Conservation (phyloP, 2,797 vertebrate genomes). For the Thaleichthys pacificus region DNA sequence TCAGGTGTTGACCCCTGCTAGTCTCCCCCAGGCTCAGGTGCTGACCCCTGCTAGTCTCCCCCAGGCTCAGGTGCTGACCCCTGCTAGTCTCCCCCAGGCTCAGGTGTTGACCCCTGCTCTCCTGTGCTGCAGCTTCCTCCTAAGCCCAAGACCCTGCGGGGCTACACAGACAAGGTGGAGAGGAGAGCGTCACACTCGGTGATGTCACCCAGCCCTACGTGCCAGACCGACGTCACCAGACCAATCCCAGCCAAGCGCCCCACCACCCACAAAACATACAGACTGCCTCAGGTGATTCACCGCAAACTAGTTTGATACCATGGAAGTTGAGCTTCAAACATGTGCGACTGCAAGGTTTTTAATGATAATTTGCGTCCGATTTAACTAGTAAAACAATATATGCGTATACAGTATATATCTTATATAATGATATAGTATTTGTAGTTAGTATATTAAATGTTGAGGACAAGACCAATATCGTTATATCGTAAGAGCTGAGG, state of each 20-base stretch:
- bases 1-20: neutral
- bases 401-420: too few relatives aligned
- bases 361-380: too few relatives aligned
- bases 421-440: too few relatives aligned
- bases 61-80: too few relatives aligned
- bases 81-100: too few relatives aligned
- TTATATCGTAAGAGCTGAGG: neutral
- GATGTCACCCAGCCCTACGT: constrained; percentile 36
- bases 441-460: neutral
- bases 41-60: too few relatives aligned
- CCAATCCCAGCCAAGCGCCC: constrained; percentile 40
- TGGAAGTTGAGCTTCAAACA: too few relatives aligned
- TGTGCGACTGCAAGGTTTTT: too few relatives aligned
- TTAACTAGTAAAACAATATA: too few relatives aligned
- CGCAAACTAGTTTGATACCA: neutral
- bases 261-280: constrained; percentile 51
- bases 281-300: constrained; percentile 63
- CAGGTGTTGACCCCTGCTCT: neutral
- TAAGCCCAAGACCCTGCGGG: constrained; percentile 80
- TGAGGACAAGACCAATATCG: neutral
- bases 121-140: constrained; percentile 75
- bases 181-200: constrained; percentile 36
- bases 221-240: constrained; percentile 49
- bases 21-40: too few relatives aligned
- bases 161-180: constrained; percentile 60